phyloP scores from a whole-genome alignment of 2,888 invertebrate genomes.

The Suillia variegata region DNA sequence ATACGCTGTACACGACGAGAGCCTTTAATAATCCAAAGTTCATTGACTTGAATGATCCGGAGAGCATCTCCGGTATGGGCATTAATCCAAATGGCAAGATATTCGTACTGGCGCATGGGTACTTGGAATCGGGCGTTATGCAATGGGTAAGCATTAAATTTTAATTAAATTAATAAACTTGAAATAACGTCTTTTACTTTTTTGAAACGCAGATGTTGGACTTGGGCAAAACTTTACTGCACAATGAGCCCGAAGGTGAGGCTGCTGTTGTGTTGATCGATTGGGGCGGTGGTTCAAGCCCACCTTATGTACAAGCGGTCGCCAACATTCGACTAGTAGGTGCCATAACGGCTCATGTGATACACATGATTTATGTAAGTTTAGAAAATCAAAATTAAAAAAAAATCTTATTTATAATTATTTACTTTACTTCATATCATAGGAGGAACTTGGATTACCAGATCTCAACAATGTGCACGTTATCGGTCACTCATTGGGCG shows the following conservation, averaged over 20 bases:
- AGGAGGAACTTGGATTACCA: conserved; percentile 65
- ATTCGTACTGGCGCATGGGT: conserved; percentile 84
- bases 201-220: conserved; percentile 66
- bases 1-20: conserved; percentile 65
- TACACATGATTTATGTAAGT: conserved; percentile 65
- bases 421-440: conserved; percentile 35
- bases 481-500: conserved; percentile 86
- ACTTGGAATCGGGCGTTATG: conserved; percentile 81
- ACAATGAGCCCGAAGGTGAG: conserved; percentile 67
- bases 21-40: conserved; percentile 64
- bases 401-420: not conserved
- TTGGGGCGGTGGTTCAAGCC: conserved; percentile 85
- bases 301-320: conserved; percentile 90
- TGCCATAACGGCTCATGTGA: conserved; percentile 78
- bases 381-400: not conserved
- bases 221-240: conserved; percentile 74
- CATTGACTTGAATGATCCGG: conserved; percentile 71
- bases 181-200: too few species aligned
- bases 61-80: conserved; percentile 68
- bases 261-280: conserved; percentile 81
- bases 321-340: conserved; percentile 89
- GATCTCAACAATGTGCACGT: conserved; percentile 75
- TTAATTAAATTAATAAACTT: not conserved
- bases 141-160: conserved; percentile 74
- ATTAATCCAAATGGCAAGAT: conserved; percentile 70